A percentile compares a stretch with the other conserved stretches of the same genome.
Conservation (phyloP, 2,113 vertebrate genomes). For the Coptodon rendalli region DNA sequence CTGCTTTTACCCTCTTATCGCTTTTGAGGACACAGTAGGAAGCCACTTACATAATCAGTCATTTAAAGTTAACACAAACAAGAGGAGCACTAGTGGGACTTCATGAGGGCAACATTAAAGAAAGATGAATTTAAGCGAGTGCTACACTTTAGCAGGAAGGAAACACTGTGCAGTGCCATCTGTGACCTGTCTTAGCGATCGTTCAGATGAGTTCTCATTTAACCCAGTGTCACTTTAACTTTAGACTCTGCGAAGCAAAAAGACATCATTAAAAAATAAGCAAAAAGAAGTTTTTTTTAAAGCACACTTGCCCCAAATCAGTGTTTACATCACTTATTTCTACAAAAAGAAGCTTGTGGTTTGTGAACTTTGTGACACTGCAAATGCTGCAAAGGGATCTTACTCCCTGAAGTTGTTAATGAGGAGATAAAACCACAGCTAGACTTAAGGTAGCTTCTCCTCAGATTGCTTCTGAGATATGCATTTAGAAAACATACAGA, state of each 20-base stretch:
- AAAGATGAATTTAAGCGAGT: not conserved
- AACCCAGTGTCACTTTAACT: not conserved
- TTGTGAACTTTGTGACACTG: not conserved
- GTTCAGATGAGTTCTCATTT: not conserved
- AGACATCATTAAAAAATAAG: not conserved
- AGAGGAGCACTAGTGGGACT: not conserved
- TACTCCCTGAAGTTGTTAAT: not conserved
- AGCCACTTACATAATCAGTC: not conserved
- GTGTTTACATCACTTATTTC: not conserved
- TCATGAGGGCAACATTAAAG: not conserved
- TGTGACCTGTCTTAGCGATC: not conserved
- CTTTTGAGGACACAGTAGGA: not conserved
- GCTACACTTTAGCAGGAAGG: not conserved
- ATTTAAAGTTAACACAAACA: not conserved
- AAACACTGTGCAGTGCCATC: not conserved
- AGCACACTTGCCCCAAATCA: not conserved
- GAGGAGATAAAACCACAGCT: not conserved
- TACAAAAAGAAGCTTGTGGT: not conserved
- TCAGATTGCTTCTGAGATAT: not conserved
- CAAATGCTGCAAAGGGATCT: not conserved
- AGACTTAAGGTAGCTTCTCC: not conserved
- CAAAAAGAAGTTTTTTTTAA: not conserved
- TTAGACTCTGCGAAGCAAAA: not conserved
- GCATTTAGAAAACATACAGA: not conserved
- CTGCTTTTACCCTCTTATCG: not conserved